Conservation (phyloP, 2,113 vertebrate species). For the Pontoporia blainvillei region DNA sequence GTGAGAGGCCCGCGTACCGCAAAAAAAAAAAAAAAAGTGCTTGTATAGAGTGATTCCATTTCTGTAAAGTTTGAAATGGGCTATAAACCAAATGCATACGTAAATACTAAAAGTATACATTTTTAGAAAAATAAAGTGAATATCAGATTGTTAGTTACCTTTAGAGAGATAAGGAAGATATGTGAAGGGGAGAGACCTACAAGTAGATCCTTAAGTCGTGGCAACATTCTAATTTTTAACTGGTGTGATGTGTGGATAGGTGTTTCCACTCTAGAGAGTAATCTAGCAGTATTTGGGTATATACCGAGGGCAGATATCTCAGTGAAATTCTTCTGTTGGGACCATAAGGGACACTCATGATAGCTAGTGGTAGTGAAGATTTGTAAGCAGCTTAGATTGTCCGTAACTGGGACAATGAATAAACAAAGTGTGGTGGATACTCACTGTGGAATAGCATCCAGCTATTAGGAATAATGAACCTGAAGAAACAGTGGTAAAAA, state of each 20-base stretch:
- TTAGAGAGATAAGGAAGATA: background rate
- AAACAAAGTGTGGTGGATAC: too few species aligned
- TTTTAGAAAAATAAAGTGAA: background rate
- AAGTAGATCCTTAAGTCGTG: background rate
- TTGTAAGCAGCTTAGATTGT: background rate
- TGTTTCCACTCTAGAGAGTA: background rate
- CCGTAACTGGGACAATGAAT: background rate
- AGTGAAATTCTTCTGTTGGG: background rate
- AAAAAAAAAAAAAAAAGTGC: background rate
- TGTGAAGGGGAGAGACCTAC: background rate
- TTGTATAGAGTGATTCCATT: background rate
- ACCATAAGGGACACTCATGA: background rate
- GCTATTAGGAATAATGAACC: background rate
- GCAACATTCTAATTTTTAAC: background rate
- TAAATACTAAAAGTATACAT: background rate
- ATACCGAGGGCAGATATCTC: background rate
- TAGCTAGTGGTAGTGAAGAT: background rate
- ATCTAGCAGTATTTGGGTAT: background rate
- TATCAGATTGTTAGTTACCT: background rate
- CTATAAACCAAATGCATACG: background rate
- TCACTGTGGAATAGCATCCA: background rate
- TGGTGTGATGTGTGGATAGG: background rate
- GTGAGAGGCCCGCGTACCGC: too few species aligned
- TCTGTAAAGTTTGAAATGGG: background rate
- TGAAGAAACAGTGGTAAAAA: background rate